These are phyloP conservation scores for Sceloporus tristichus DNA, from an alignment of 2,113 vertebrate species.

Conservation along the genomic window DNA sequence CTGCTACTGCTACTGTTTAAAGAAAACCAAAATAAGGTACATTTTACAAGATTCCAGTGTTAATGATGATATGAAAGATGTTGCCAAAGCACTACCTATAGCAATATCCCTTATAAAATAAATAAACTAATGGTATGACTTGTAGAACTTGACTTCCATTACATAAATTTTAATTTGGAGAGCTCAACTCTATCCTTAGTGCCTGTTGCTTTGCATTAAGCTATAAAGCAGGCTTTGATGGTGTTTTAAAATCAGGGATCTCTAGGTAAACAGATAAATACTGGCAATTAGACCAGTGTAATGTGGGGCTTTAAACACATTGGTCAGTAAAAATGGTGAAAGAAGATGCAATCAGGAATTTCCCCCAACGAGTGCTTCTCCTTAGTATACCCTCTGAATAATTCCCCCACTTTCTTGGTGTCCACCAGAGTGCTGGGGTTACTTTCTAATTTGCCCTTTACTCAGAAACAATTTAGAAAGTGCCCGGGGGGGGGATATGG, in stretches of 20 bases:
- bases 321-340: not conserved
- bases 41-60: not conserved
- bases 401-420: not conserved
- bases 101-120: not conserved
- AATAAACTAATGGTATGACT: not conserved
- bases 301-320: not conserved
- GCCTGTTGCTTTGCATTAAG: not conserved
- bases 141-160: not conserved
- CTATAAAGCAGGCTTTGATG: not conserved
- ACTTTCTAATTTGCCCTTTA: not conserved
- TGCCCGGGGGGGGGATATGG: not conserved
- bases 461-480: not conserved
- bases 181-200: not conserved
- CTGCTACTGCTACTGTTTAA: conserved; percentile 82
- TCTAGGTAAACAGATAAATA: not conserved
- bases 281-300: not conserved
- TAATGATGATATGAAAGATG: not conserved
- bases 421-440: not conserved
- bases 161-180: not conserved
- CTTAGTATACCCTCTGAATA: no score
- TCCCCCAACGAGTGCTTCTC: not conserved
- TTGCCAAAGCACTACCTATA: not conserved
- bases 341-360: not conserved
- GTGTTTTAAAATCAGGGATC: not conserved
- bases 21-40: conserved; percentile 49